phyloP scores from a whole-genome alignment of 1,140 invertebrate genomes.

The Listronotus oregonensis region DNA sequence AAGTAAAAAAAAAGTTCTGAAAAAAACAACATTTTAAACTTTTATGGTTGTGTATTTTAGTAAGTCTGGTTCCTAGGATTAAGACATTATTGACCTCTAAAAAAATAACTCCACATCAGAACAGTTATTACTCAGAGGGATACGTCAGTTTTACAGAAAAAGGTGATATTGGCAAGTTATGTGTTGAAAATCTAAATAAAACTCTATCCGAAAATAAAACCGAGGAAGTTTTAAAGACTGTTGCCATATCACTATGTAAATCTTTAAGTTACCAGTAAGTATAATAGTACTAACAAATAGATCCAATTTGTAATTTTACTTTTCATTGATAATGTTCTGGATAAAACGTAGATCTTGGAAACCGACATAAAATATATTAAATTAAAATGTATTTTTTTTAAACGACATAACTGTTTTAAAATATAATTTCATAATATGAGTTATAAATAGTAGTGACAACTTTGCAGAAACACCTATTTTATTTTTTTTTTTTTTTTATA shows the following conservation, averaged over 20 bases:
- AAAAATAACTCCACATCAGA: conserved; percentile 66
- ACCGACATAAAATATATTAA: no score
- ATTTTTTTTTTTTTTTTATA: conserved; percentile 39
- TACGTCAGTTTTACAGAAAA: conserved; percentile 84
- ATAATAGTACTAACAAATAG: no score
- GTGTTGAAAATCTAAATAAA: conserved; percentile 72
- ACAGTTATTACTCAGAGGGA: conserved; percentile 72
- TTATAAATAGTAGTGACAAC: no score
- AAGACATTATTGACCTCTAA: conserved; percentile 62
- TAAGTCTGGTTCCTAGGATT: conserved; percentile 74
- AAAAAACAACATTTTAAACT: no score
- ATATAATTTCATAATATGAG: no score
- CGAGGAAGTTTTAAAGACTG: conserved; percentile 64
- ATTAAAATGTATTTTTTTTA: no score
- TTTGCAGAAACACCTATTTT: no score
- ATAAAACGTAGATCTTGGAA: no score
- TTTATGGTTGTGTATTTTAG: no score
- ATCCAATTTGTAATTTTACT: no score
- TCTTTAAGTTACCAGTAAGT: conserved; percentile 75
- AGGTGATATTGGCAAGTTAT: conserved; percentile 78
- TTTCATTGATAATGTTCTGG: no score
- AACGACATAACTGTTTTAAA: no score
- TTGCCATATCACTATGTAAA: conserved; percentile 77
- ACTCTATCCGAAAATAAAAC: conserved; percentile 60
- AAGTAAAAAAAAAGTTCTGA: conserved; percentile 58